Evolutionary conservation across 2,797 vertebrate species (phyloP).

Genomic region (Sitta carolinensis): DNA sequence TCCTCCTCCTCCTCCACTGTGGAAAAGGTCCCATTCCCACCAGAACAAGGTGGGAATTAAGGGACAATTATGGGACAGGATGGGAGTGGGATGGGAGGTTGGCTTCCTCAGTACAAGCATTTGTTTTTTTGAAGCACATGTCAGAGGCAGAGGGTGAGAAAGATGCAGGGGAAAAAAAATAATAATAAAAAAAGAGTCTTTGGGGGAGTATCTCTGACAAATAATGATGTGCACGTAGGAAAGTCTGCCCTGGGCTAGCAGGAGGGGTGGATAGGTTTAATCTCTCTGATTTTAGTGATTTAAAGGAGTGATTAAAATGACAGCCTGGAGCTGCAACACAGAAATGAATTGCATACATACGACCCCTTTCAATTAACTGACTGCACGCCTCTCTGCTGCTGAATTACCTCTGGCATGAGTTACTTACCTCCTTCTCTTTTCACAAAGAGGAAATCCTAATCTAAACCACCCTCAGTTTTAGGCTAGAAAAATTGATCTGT

Average conservation of each 20-base stretch:
- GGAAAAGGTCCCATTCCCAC: conserved; percentile 2
- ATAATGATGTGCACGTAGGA: background rate
- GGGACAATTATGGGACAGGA: conserved; percentile 5
- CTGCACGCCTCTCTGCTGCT: background rate
- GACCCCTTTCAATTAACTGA: background rate
- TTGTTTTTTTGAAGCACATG: conserved; percentile 6
- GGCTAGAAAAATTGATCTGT: background rate
- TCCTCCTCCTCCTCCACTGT: conserved; percentile 14
- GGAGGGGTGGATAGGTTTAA: background rate
- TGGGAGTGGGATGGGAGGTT: conserved; percentile 35
- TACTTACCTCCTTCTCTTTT: background rate
- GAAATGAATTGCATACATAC: background rate
- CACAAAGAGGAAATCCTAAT: background rate
- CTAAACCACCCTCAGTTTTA: background rate
- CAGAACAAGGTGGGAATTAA: conserved; percentile 29
- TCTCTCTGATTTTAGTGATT: background rate
- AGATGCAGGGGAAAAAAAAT: background rate
- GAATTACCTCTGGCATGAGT: background rate
- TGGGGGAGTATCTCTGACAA: conserved; percentile 22
- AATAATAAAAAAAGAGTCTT: background rate
- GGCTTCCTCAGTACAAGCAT: background rate
- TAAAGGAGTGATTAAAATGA: background rate
- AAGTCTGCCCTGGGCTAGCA: background rate
- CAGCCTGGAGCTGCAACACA: background rate
- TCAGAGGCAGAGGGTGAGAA: conserved; percentile 8